These are phyloP conservation scores for Varroa destructor DNA, from an alignment of 1,140 invertebrate species.

Conservation along the genomic window DNA sequence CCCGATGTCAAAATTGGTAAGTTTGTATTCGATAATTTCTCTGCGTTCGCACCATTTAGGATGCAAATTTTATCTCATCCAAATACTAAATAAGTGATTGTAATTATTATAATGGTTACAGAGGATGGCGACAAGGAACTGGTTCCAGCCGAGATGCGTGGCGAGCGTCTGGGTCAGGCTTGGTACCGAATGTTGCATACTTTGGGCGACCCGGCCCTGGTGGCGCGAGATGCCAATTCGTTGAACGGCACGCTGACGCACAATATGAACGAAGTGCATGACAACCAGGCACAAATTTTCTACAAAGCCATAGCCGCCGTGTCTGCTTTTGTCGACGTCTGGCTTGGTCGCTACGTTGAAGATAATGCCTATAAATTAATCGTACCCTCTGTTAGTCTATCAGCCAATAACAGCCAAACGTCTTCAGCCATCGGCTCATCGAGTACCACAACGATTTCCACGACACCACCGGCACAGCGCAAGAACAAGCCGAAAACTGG, in stretches of 20 bases:
- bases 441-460: neutral
- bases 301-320: slow-evolving; percentile 82
- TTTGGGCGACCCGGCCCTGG: slow-evolving; percentile 80
- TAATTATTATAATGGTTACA: slow-evolving; percentile 40
- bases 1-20: slow-evolving; percentile 67
- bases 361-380: slow-evolving; percentile 7
- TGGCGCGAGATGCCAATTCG: slow-evolving; percentile 39
- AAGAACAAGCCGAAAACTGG: slow-evolving; percentile 20
- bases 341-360: slow-evolving; percentile 8
- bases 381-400: neutral
- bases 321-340: slow-evolving; percentile 66
- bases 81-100: slow-evolving; percentile 28
- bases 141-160: slow-evolving; percentile 64
- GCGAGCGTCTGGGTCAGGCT: slow-evolving; percentile 76
- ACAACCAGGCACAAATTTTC: slow-evolving; percentile 61
- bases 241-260: slow-evolving; percentile 25
- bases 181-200: slow-evolving; percentile 88
- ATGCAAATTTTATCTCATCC: no score
- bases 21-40: slow-evolving; percentile 36
- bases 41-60: no score
- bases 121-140: slow-evolving; percentile 68
- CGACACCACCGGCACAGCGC: neutral
- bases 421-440: slow-evolving; percentile 10
- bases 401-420: neutral
- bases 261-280: slow-evolving; percentile 8